phyloP scores from a whole-genome alignment of 2,113 vertebrate species.

The Oreochromis spilurus region DNA sequence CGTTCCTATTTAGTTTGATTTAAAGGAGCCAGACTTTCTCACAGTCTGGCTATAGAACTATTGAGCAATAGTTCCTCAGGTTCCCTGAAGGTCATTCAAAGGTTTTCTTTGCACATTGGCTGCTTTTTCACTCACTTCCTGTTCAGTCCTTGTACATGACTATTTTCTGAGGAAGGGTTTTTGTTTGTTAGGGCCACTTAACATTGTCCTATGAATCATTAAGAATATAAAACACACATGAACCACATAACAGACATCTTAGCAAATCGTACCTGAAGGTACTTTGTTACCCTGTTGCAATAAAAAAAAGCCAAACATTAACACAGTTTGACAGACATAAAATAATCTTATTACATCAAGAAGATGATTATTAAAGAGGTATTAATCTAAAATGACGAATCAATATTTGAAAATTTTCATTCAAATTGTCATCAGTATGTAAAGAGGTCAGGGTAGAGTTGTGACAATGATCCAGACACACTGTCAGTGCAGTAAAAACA shows the following conservation, averaged over 20 bases:
- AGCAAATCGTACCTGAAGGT: not conserved
- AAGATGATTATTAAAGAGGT: not conserved
- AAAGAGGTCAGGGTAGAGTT: not conserved
- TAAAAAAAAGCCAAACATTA: not conserved
- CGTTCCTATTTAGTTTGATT: not conserved
- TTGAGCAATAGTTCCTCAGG: not conserved
- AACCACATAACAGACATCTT: not conserved
- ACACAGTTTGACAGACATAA: not conserved
- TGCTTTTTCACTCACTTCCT: not conserved
- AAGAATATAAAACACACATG: not conserved
- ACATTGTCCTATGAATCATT: not conserved
- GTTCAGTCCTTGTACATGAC: not conserved
- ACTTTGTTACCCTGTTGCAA: not conserved
- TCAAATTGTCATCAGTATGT: not conserved
- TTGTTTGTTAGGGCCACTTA: not conserved
- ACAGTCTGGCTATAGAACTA: not conserved
- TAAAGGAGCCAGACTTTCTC: not conserved
- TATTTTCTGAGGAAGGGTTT: not conserved
- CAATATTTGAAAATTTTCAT: not conserved
- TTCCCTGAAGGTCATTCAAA: not conserved
- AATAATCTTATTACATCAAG: not conserved
- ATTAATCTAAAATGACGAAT: not conserved
- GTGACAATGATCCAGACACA: not conserved
- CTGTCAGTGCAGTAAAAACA: not conserved
- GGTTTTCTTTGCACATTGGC: not conserved